A percentile compares a stretch with the other conserved stretches of the same genome.
phyloP scores from a whole-genome alignment of 2,888 invertebrate species.

The Polia nebulosa region DNA sequence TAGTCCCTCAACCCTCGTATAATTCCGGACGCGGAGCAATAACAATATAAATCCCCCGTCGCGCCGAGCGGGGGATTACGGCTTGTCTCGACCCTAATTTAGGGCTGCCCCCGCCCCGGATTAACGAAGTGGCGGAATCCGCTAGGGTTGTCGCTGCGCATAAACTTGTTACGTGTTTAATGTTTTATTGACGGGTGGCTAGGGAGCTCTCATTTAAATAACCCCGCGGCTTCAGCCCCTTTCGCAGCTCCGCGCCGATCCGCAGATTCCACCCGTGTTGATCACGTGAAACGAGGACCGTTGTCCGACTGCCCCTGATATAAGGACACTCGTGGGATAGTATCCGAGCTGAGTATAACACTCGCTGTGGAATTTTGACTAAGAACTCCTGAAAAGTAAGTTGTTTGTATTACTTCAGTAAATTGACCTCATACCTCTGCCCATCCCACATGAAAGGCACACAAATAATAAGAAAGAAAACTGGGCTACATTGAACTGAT shows the following conservation, averaged over 20 bases:
- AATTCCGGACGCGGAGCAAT: constrained; percentile 91
- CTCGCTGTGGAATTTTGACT: constrained; percentile 1
- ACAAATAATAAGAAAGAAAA: constrained; percentile 13
- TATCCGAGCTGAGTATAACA: constrained; percentile 1
- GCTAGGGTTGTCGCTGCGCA: constrained; percentile 90
- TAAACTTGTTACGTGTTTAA: constrained; percentile 91
- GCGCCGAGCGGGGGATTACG: constrained; percentile 91
- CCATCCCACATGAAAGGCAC: not conserved
- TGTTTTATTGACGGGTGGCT: constrained; percentile 91
- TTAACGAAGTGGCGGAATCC: constrained; percentile 91
- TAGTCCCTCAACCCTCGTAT: constrained; percentile 91
- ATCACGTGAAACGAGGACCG: constrained; percentile 46
- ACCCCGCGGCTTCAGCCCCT: constrained; percentile 76
- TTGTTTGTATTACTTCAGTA: constrained; percentile 10
- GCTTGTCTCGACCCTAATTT: constrained; percentile 91
- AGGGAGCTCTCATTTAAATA: constrained; percentile 89
- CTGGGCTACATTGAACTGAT: not conserved
- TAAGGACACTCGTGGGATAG: constrained; percentile 27
- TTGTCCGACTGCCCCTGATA: constrained; percentile 48
- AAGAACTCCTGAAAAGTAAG: not conserved
- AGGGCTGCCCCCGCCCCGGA: constrained; percentile 91
- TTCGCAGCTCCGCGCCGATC: constrained; percentile 44
- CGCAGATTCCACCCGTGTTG: constrained; percentile 49
- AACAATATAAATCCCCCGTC: constrained; percentile 91
- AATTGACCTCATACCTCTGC: not conserved